These are phyloP conservation scores for Axea sp. DNA, from an alignment of 2,888 invertebrate genomes.

Conservation along the genomic window DNA sequence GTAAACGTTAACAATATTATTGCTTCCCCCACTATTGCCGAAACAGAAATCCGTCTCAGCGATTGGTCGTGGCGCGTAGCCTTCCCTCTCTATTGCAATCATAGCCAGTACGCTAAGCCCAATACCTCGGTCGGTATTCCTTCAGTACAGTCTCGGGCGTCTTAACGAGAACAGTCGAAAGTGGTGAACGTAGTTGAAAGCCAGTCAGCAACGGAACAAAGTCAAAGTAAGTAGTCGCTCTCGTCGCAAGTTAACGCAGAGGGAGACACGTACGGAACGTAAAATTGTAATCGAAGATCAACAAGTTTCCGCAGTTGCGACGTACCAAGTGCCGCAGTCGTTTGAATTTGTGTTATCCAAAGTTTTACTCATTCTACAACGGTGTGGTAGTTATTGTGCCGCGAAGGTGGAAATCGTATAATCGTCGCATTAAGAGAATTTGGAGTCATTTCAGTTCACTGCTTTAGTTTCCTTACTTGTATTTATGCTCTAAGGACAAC, in stretches of 20 bases:
- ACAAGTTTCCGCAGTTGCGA: constrained; percentile 43
- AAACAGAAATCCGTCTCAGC: too few species aligned
- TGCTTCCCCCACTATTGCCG: too few species aligned
- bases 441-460: constrained; percentile 21
- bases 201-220: constrained; percentile 18
- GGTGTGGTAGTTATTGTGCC: constrained; percentile 69
- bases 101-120: too few species aligned
- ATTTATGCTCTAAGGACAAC: constrained; percentile 60
- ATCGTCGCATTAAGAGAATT: not conserved
- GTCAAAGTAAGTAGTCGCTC: constrained; percentile 44
- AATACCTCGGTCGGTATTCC: too few species aligned
- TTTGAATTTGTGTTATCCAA: constrained; percentile 27
- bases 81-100: too few species aligned
- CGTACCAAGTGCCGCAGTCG: constrained; percentile 36
- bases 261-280: constrained; percentile 24
- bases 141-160: constrained; percentile 70
- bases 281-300: not conserved
- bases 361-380: constrained; percentile 24
- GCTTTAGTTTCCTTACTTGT: constrained; percentile 30
- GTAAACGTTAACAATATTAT: too few species aligned
- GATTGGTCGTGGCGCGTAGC: too few species aligned
- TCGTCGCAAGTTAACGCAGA: constrained; percentile 36
- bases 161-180: constrained; percentile 68
- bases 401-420: constrained; percentile 35
- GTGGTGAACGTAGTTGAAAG: constrained; percentile 17